A percentile compares a stretch with the other conserved stretches of the same genome.
These are phyloP conservation scores for Eubasilissa regina DNA, from an alignment of 1,140 invertebrate genomes.

Conservation along the genomic window DNA sequence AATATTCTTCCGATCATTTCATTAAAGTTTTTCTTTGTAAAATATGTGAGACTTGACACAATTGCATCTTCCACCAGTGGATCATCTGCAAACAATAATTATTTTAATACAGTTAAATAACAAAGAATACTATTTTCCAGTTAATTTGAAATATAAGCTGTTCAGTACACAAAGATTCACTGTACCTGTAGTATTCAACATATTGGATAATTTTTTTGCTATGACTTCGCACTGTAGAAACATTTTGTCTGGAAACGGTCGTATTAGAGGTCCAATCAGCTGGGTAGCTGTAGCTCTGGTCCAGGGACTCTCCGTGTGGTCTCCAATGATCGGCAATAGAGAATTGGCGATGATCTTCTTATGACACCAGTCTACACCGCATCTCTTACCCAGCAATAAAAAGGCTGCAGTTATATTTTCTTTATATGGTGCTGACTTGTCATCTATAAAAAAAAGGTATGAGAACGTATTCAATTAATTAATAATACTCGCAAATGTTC, in stretches of 20 bases:
- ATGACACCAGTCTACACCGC: constrained; percentile 66
- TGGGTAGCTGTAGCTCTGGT: constrained; percentile 64
- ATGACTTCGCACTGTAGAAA: constrained; percentile 67
- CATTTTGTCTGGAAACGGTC: constrained; percentile 67
- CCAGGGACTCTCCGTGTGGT: constrained; percentile 55
- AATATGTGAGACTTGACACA: constrained; percentile 65
- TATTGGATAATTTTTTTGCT: constrained; percentile 64
- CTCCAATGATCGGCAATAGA: constrained; percentile 65
- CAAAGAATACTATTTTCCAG: background rate
- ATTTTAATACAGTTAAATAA: constrained; percentile 8
- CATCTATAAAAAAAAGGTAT: constrained; percentile 62
- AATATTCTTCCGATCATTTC: constrained; percentile 62
- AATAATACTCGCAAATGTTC: background rate
- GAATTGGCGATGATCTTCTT: constrained; percentile 67
- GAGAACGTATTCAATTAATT: background rate
- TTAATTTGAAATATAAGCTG: background rate
- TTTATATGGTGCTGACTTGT: constrained; percentile 61
- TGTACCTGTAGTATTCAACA: constrained; percentile 59
- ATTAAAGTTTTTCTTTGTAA: constrained; percentile 64
- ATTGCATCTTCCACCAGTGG: constrained; percentile 65
- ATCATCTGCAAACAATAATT: constrained; percentile 64
- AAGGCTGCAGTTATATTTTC: constrained; percentile 65
- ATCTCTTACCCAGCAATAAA: constrained; percentile 67
- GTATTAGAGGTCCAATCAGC: constrained; percentile 66
- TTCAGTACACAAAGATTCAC: constrained; percentile 7